phyloP scores from a whole-genome alignment of 2,797 vertebrate genomes.

The Brachyalestes nurse region DNA sequence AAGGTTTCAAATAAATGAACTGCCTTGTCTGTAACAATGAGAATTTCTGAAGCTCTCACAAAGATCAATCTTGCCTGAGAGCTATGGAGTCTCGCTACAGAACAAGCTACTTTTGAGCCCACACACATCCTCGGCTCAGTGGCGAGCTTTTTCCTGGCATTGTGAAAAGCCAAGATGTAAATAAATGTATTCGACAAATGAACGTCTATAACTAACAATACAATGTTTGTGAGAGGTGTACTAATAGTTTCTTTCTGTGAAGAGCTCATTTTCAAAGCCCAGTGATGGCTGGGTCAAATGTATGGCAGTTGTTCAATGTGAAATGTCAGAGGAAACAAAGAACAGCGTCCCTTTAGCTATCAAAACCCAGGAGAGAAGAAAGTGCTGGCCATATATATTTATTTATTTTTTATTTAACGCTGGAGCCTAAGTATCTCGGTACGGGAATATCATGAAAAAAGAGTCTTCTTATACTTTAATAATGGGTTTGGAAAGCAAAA shows the following conservation, averaged over 20 bases:
- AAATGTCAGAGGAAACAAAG: constrained; percentile 49
- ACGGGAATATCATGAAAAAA: no score
- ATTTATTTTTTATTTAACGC: no score
- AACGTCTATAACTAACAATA: background rate
- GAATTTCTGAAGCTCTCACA: constrained; percentile 60
- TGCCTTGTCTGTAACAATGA: constrained; percentile 62
- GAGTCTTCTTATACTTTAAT: no score
- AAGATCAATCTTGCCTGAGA: constrained; percentile 67
- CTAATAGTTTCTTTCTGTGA: constrained; percentile 4
- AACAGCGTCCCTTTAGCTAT: constrained; percentile 32
- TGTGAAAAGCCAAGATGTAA: background rate
- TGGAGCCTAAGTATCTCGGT: no score
- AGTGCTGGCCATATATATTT: no score
- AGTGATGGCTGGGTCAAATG: constrained; percentile 41
- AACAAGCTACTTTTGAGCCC: constrained; percentile 32
- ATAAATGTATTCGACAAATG: background rate
- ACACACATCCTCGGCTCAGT: constrained; percentile 49
- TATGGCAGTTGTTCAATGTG: constrained; percentile 48
- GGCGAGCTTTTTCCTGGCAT: constrained; percentile 12
- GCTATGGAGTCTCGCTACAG: constrained; percentile 32
- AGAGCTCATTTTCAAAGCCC: constrained; percentile 38
- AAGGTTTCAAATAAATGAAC: constrained; percentile 63
- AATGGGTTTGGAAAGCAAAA: no score
- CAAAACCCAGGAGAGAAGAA: constrained; percentile 30
- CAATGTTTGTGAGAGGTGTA: constrained; percentile 18